Percentiles rank a stretch among this genome's conserved stretches.
Conservation (phyloP, 2,113 vertebrate species). For the Pimephales promelas region DNA sequence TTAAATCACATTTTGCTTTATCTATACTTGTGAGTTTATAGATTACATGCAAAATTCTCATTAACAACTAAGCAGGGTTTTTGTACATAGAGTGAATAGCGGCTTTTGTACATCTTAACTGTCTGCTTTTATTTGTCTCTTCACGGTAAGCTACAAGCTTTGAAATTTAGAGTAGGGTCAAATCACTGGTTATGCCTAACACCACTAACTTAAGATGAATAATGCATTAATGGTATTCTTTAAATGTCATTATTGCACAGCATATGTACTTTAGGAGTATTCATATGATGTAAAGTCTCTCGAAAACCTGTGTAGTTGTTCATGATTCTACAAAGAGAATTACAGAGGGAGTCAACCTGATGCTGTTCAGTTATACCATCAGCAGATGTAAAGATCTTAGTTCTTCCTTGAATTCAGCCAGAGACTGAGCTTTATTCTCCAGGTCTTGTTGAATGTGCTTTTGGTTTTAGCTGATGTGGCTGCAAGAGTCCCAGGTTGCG, state of each 20-base stretch:
- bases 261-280: conserved; percentile 2
- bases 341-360: neutral
- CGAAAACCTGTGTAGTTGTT: neutral
- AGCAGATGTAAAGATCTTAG: conserved; percentile 14
- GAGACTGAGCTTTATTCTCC: conserved; percentile 5
- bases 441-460: conserved; percentile 22
- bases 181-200: conserved; percentile 51
- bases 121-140: conserved; percentile 28
- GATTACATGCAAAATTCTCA: conserved; percentile 34
- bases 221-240: conserved; percentile 20
- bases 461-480: neutral
- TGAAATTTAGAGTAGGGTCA: conserved; percentile 42
- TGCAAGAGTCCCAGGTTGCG: neutral
- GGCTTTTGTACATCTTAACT: conserved; percentile 12
- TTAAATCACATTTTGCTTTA: conserved; percentile 8
- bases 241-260: conserved; percentile 43
- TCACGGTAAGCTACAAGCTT: conserved; percentile 28
- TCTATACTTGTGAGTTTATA: conserved; percentile 21
- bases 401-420: conserved; percentile 16
- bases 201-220: conserved; percentile 46
- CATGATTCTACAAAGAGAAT: neutral
- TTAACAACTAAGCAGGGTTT: conserved; percentile 38
- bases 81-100: conserved; percentile 45
- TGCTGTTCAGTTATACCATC: neutral
- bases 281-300: conserved; percentile 1